phyloP scores from a whole-genome alignment of 2,888 invertebrate genomes.

The Amiota mariae region DNA sequence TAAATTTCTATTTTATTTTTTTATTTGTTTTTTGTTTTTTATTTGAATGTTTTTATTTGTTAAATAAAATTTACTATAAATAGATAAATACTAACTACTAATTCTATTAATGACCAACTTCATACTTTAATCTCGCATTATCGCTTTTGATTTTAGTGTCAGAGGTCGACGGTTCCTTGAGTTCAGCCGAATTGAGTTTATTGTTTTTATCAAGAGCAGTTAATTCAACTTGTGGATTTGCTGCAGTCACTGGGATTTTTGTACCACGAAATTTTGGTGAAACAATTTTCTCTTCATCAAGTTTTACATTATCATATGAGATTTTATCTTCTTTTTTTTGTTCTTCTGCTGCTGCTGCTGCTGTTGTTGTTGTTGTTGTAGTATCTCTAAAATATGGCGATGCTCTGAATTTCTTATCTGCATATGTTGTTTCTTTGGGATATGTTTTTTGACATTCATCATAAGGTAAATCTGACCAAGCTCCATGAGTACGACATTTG shows the following conservation, averaged over 20 bases:
- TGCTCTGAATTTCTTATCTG: constrained; percentile 62
- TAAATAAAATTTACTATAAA: constrained; percentile 19
- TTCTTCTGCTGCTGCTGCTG: constrained; percentile 22
- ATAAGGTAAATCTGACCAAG: constrained; percentile 60
- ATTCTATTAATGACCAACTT: constrained; percentile 34
- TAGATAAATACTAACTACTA: background rate
- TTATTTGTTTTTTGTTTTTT: constrained; percentile 8
- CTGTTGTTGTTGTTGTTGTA: background rate
- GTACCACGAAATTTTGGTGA: too few relatives aligned
- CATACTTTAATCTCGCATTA: constrained; percentile 51
- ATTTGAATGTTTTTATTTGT: constrained; percentile 4
- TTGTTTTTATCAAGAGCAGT: constrained; percentile 37
- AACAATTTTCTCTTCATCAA: background rate
- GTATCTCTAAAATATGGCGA: constrained; percentile 60
- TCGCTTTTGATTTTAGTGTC: constrained; percentile 33
- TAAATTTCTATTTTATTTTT: background rate
- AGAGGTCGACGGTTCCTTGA: constrained; percentile 23
- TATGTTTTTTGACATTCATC: constrained; percentile 59
- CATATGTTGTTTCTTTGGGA: constrained; percentile 61
- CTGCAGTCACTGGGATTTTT: too few relatives aligned
- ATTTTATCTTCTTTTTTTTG: background rate
- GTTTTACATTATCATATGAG: background rate
- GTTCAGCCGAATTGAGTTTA: constrained; percentile 33
- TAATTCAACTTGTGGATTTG: constrained; percentile 9
- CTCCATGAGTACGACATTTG: constrained; percentile 67